Base-by-base conservation (phyloP, 2,113 vertebrate genomes). In the Eulemur rufifrons region DNA sequence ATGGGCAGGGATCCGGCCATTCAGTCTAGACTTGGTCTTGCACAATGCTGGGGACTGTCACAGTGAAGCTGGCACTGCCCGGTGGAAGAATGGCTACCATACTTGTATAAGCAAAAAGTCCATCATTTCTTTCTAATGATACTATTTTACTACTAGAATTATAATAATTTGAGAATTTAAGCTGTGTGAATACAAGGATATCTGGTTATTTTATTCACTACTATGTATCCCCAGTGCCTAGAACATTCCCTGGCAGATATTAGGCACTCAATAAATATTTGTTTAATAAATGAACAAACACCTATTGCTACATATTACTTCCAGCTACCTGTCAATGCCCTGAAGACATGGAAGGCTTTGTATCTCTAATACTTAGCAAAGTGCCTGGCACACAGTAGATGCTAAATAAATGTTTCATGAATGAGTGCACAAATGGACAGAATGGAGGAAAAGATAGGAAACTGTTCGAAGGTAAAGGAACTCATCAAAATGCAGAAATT, bases 321-420 rank as follows among this genome's bases (percentile, higher is more conserved):
- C 68, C 18, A 90, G 86, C n/a, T 73, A 54, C n/a, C 18, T 74
- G 39, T 74, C 56, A 61, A 32, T 4, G 7, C 56, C 52, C 47
- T 45, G 29, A 1, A 32, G 47, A 42, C 8, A n/a, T 37, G 34
- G 13, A 56, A 47, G 73, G 23, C 18, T 93, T 66, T 63, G 13
- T 2, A 84, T 29, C 45, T 91, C 64, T 8, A n/a, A 32, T 27
- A 71, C 52, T 17, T 73, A 61, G 52, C 18, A 78, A 86, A 66
- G 34, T 50, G 11, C 23, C 42, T 50, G 34, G 74, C 9, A 52
- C 59, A 61, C 1, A 59, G n/a, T 2, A 59, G 85, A 77, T 92
- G 34, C 66, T 78, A 66, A 94, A 77, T 86, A 73, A 77, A 89
- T 4, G 5, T 71, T 71, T 78, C 32, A 45, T 21, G 71, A 94